Conservation (phyloP, 2,797 vertebrate species). For the Sardinella longiceps region DNA sequence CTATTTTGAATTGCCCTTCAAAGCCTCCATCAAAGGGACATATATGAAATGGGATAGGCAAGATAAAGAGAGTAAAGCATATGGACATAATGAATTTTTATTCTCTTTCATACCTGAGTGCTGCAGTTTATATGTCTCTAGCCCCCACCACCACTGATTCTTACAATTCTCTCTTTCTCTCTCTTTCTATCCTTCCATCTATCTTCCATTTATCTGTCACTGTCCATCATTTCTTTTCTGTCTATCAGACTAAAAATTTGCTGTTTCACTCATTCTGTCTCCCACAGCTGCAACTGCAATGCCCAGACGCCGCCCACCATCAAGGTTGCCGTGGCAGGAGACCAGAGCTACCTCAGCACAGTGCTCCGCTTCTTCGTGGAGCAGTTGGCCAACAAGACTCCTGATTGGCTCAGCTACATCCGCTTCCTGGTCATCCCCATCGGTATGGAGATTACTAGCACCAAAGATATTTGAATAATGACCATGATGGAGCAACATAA, state of each 20-base stretch:
- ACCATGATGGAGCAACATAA: too few relatives aligned
- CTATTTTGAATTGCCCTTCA: neutral
- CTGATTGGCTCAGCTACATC: constrained; percentile 81
- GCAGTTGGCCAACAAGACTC: constrained; percentile 82
- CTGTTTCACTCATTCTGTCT: neutral
- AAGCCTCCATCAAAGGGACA: neutral
- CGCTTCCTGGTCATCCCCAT: constrained; percentile 80
- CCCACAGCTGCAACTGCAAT: constrained; percentile 81
- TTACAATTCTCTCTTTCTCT: neutral
- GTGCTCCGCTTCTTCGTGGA: constrained; percentile 81
- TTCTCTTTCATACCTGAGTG: neutral
- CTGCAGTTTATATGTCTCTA: neutral
- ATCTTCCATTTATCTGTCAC: neutral
- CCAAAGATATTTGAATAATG: too few relatives aligned
- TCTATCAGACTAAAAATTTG: neutral
- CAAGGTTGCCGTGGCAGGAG: constrained; percentile 79
- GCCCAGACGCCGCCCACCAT: constrained; percentile 81
- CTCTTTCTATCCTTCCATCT: neutral
- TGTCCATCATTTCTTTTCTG: neutral
- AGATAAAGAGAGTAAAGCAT: neutral
- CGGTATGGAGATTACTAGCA: constrained; percentile 60
- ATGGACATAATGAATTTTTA: neutral
- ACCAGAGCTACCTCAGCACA: constrained; percentile 81
- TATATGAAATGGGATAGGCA: too few relatives aligned
- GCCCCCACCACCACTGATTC: neutral